Conservation (phyloP, 2,888 invertebrate genomes). For the Litoditis marina region DNA sequence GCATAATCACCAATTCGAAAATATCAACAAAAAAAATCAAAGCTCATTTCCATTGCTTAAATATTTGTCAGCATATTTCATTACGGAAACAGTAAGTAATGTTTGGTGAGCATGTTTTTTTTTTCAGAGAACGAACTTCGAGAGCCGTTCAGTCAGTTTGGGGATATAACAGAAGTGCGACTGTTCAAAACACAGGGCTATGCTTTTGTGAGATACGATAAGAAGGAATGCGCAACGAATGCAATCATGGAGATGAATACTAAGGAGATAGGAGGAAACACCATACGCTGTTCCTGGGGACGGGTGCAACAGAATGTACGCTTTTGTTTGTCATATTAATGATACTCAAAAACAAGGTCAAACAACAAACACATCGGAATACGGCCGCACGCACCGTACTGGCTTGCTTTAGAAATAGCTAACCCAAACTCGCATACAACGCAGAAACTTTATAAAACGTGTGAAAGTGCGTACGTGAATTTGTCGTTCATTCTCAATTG, state of each 20-base stretch:
- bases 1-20: too few relatives aligned
- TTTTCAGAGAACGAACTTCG: slow-evolving; percentile 84
- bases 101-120: too few relatives aligned
- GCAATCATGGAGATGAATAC: slow-evolving; percentile 96
- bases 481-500: too few relatives aligned
- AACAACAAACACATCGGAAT: slow-evolving; percentile 9
- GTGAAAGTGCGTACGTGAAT: too few relatives aligned
- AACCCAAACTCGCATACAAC: too few relatives aligned
- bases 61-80: not conserved
- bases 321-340: slow-evolving; percentile 10
- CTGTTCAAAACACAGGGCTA: slow-evolving; percentile 71
- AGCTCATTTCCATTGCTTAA: too few relatives aligned
- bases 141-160: slow-evolving; percentile 88
- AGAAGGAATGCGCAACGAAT: slow-evolving; percentile 94
- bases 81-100: not conserved
- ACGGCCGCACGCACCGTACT: too few relatives aligned
- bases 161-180: slow-evolving; percentile 90
- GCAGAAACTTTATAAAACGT: too few relatives aligned
- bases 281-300: slow-evolving; percentile 57
- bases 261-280: slow-evolving; percentile 50
- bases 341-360: slow-evolving; percentile 6
- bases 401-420: not conserved
- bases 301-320: slow-evolving; percentile 36
- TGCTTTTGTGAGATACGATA: slow-evolving; percentile 75
- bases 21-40: too few relatives aligned